Evolutionary conservation across 2,888 invertebrate species (phyloP).

Genomic region (Acholoe squamosa): DNA sequence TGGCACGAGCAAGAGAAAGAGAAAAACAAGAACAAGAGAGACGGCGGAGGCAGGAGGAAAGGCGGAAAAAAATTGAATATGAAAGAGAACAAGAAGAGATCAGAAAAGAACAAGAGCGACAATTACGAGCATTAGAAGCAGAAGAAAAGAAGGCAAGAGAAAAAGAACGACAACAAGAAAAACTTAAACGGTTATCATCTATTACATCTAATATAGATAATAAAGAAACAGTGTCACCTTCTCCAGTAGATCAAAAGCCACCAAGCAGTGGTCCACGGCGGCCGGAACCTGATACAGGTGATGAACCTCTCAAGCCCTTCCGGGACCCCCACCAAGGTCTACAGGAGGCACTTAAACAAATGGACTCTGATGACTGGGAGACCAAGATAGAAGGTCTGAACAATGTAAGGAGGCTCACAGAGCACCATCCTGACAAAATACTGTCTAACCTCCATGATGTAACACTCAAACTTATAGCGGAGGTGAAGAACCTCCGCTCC

Average conservation of each 20-base stretch:
- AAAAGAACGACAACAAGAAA: conserved; percentile 58
- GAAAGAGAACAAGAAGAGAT: conserved; percentile 31
- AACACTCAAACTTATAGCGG: conserved; percentile 84
- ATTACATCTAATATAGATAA: conserved; percentile 1
- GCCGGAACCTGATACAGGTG: not conserved
- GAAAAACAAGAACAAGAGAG: conserved; percentile 7
- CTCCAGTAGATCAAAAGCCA: not conserved
- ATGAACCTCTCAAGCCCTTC: conserved; percentile 83
- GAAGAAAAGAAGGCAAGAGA: conserved; percentile 36
- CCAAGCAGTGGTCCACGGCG: conserved; percentile 35
- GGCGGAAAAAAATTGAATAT: not conserved
- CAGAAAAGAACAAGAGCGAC: conserved; percentile 21
- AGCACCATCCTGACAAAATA: conserved; percentile 81
- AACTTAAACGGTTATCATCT: not conserved
- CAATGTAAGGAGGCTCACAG: conserved; percentile 79
- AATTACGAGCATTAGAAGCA: conserved; percentile 12
- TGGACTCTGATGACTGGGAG: conserved; percentile 83
- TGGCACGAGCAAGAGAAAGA: not conserved
- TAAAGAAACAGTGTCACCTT: not conserved
- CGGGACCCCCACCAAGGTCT: conserved; percentile 88
- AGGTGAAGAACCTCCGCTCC: conserved; percentile 94
- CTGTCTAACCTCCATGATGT: conserved; percentile 81
- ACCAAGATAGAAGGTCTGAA: conserved; percentile 82
- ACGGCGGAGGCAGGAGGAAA: not conserved
- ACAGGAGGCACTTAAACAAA: conserved; percentile 85